phyloP scores from a whole-genome alignment of 2,797 vertebrate genomes.

The Halcyon leucocephala region DNA sequence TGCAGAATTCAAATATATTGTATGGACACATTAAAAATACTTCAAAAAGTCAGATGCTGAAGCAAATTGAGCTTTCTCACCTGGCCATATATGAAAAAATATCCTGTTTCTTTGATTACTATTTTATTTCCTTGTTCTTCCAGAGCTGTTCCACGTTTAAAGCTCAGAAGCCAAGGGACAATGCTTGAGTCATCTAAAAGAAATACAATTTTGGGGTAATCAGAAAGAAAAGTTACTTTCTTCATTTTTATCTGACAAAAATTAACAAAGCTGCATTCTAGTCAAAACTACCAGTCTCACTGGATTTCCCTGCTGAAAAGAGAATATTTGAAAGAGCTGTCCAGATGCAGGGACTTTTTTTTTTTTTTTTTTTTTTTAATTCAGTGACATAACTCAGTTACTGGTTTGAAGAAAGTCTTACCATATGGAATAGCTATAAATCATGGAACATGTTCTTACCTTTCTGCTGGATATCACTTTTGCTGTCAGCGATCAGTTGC shows the following conservation, averaged over 20 bases:
- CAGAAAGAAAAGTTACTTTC: not conserved
- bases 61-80: slow-evolving; percentile 65
- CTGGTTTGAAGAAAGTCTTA: not conserved
- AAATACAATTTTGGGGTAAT: not conserved
- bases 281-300: not conserved
- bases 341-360: not conserved
- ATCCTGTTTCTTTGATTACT: slow-evolving; percentile 89
- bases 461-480: slow-evolving; percentile 84
- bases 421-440: not conserved
- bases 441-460: slow-evolving; percentile 76
- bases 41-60: not conserved
- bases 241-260: not conserved
- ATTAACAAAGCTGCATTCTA: not conserved
- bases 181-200: slow-evolving; percentile 81
- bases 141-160: slow-evolving; percentile 89
- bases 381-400: not conserved
- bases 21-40: not conserved
- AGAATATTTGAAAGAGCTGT: not conserved
- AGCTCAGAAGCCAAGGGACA: slow-evolving; percentile 92
- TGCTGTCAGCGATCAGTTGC: slow-evolving; percentile 90
- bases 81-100: slow-evolving; percentile 97
- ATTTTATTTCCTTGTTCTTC: slow-evolving; percentile 88
- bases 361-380: not conserved
- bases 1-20: not conserved
- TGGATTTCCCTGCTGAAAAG: not conserved